A percentile compares a stretch with the other conserved stretches of the same genome.
Conservation (phyloP, 2,113 vertebrate species). For the Vireo altiloquus region DNA sequence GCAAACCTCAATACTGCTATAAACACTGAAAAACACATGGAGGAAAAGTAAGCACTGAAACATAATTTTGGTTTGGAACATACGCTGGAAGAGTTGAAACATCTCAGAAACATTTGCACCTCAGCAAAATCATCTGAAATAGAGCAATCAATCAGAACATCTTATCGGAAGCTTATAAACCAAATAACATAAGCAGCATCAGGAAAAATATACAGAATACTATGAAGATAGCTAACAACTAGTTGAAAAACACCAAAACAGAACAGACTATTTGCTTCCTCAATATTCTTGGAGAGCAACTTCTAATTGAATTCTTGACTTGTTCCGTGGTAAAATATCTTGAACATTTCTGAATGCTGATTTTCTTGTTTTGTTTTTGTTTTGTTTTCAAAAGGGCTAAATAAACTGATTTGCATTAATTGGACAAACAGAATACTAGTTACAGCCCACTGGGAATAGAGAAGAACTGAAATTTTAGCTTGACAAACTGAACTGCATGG, state of each 20-base stretch:
- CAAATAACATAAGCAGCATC: neutral
- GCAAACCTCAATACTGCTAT: neutral
- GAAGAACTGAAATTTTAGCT: neutral
- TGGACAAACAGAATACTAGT: neutral
- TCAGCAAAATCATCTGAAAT: neutral
- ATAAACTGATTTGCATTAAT: constrained; percentile 10
- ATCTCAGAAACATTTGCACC: neutral
- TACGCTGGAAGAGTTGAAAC: rapidly evolving
- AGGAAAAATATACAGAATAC: neutral
- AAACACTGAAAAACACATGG: neutral
- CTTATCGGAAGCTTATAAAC: neutral
- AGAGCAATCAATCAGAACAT: neutral
- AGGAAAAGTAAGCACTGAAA: neutral
- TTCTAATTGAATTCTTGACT: neutral
- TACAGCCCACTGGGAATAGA: neutral
- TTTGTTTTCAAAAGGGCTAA: neutral
- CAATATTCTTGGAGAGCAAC: neutral
- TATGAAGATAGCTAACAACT: neutral
- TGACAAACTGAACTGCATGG: neutral
- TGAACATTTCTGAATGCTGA: neutral
- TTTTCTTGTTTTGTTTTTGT: neutral
- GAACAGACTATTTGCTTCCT: neutral
- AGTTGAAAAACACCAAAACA: neutral
- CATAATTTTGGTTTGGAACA: neutral
- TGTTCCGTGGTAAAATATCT: neutral